Evolutionary conservation across 2,797 vertebrate genomes (phyloP).

Genomic region (Myotis pilosus): DNA sequence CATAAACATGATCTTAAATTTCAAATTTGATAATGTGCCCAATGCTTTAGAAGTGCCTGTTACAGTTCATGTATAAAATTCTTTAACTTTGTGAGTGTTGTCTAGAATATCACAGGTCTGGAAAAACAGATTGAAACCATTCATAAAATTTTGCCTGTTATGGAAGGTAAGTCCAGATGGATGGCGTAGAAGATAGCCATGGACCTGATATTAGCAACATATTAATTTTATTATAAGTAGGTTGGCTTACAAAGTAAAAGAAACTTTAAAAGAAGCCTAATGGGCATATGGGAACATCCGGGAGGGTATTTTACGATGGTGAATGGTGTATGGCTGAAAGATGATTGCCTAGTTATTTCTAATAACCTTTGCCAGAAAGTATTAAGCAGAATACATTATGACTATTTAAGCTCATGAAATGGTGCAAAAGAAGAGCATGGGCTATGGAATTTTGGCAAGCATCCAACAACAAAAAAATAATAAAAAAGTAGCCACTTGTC

Average conservation of each 20-base stretch:
- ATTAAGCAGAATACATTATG: conserved; percentile 56
- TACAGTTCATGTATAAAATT: background rate
- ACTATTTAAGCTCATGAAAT: conserved; percentile 40
- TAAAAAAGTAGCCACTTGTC: conserved; percentile 18
- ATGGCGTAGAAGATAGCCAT: conserved; percentile 21
- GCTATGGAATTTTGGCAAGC: background rate
- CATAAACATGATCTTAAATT: background rate
- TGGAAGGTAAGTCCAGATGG: conserved; percentile 47
- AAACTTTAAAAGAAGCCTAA: background rate
- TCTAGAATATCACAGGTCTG: background rate
- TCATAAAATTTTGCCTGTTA: conserved; percentile 49
- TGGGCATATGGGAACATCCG: conserved; percentile 48
- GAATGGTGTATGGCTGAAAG: conserved; percentile 28
- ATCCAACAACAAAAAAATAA: conserved; percentile 50
- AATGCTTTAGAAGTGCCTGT: background rate
- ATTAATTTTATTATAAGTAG: conserved; percentile 66
- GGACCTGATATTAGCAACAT: conserved; percentile 34
- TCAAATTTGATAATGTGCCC: background rate
- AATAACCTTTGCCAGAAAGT: conserved; percentile 50
- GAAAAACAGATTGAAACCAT: conserved; percentile 34
- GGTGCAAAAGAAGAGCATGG: background rate
- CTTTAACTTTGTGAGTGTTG: background rate
- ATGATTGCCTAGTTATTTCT: conserved; percentile 54
- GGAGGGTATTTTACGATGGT: conserved; percentile 25
- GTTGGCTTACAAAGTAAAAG: conserved; percentile 50